Percentiles rank a stretch among this genome's conserved stretches.
Conservation (phyloP, 1,140 invertebrate genomes). For the Trachymyrmex cornetzi region DNA sequence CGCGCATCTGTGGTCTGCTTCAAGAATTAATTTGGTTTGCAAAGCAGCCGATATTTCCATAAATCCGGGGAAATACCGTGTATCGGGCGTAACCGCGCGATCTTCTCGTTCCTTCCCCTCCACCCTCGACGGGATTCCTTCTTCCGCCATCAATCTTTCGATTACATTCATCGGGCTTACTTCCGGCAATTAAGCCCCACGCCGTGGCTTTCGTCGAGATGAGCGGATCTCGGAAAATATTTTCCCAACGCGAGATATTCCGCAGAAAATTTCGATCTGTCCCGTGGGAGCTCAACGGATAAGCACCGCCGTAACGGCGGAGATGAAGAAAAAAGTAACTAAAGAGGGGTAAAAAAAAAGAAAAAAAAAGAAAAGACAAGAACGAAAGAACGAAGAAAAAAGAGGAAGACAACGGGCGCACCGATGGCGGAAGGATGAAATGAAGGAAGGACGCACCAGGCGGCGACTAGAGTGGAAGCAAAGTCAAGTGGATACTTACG, state of each 20-base stretch:
- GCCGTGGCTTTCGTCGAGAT: slow-evolving; percentile 25
- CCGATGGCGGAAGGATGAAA: slow-evolving; percentile 17
- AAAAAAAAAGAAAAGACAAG: neutral
- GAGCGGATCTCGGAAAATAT: slow-evolving; percentile 33
- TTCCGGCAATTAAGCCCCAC: slow-evolving; percentile 48
- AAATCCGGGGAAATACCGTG: slow-evolving; percentile 47
- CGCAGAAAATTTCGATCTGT: slow-evolving; percentile 71
- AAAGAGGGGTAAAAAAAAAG: neutral
- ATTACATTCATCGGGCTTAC: slow-evolving; percentile 53
- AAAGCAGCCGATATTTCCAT: slow-evolving; percentile 61
- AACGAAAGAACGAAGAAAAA: neutral
- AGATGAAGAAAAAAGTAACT: slow-evolving; percentile 21
- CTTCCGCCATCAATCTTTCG: slow-evolving; percentile 57
- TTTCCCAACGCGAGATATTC: slow-evolving; percentile 52
- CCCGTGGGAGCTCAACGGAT: slow-evolving; percentile 53
- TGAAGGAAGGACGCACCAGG: neutral
- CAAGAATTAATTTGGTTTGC: slow-evolving; percentile 56
- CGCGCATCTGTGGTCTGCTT: slow-evolving; percentile 24
- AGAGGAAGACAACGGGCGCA: slow-evolving; percentile 2
- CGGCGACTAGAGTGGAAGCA: neutral
- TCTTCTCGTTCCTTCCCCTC: neutral
- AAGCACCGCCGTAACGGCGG: slow-evolving; percentile 25
- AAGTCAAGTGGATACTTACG: slow-evolving; percentile 88
- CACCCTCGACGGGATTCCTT: slow-evolving; percentile 4
- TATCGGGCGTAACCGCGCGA: slow-evolving; percentile 9